Percentiles rank a stretch among this genome's conserved stretches.
phyloP scores from a whole-genome alignment of 2,888 invertebrate species.

The Tupiocoris notatus region DNA sequence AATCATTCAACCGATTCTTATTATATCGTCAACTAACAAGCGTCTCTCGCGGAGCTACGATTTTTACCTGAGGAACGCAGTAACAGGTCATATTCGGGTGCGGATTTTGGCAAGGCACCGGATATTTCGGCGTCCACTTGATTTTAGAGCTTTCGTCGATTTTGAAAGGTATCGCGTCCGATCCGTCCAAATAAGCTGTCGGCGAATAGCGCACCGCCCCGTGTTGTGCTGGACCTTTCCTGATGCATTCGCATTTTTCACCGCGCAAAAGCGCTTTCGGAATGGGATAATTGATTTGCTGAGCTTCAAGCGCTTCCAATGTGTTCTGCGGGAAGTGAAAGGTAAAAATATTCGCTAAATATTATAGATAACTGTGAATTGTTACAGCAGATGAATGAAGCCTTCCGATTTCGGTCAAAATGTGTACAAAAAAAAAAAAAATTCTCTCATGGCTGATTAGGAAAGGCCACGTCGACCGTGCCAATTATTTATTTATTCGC shows the following conservation, averaged over 20 bases:
- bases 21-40: too few relatives aligned
- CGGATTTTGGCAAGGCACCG: slow-evolving; percentile 7
- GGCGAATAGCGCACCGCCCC: slow-evolving; percentile 16
- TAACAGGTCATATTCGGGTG: slow-evolving; percentile 29
- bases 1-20: too few relatives aligned
- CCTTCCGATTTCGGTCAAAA: too few relatives aligned
- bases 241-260: slow-evolving; percentile 19
- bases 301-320: not conserved
- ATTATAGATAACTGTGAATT: too few relatives aligned
- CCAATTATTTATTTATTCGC: too few relatives aligned
- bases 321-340: too few relatives aligned
- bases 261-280: slow-evolving; percentile 24
- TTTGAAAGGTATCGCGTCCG: slow-evolving; percentile 1
- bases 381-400: too few relatives aligned
- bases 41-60: too few relatives aligned
- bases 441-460: too few relatives aligned
- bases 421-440: too few relatives aligned
- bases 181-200: slow-evolving; percentile 14
- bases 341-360: too few relatives aligned
- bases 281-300: not conserved
- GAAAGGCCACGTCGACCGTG: too few relatives aligned
- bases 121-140: slow-evolving; percentile 38
- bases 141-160: not conserved
- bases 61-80: slow-evolving; percentile 33
- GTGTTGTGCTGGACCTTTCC: not conserved